phyloP scores from a whole-genome alignment of 2,888 invertebrate species.

The Trypoxylon attenuatum region DNA sequence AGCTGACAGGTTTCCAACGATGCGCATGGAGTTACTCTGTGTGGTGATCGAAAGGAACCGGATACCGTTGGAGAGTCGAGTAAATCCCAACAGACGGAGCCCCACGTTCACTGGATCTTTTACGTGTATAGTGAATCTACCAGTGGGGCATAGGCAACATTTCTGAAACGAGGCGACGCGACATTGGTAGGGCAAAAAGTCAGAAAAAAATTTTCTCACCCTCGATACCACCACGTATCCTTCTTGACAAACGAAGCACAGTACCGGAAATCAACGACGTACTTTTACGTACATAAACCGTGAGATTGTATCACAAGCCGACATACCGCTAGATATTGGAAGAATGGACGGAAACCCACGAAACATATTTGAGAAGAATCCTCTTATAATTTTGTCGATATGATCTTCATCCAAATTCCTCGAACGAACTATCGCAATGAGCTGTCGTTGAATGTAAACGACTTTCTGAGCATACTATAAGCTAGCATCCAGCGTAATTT shows the following conservation, averaged over 20 bases:
- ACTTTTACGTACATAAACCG: conserved; percentile 34
- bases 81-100: conserved; percentile 39
- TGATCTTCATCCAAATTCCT: background rate
- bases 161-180: conserved; percentile 14
- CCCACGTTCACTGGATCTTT: conserved; percentile 27
- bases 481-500: background rate
- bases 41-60: conserved; percentile 37
- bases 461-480: background rate
- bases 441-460: background rate
- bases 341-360: background rate
- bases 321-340: too few species aligned
- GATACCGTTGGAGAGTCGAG: conserved; percentile 25
- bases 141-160: background rate
- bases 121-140: conserved; percentile 13
- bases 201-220: conserved; percentile 40
- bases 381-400: background rate
- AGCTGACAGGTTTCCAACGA: conserved; percentile 14
- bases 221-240: conserved; percentile 21
- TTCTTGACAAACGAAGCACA: conserved; percentile 28
- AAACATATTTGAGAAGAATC: background rate
- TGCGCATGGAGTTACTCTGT: conserved; percentile 21
- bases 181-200: conserved; percentile 21
- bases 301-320: conserved; percentile 27
- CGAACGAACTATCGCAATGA: background rate
- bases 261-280: conserved; percentile 23